Evolutionary conservation across 1,140 invertebrate species (phyloP).

Genomic region (Portunus trituberculatus): DNA sequence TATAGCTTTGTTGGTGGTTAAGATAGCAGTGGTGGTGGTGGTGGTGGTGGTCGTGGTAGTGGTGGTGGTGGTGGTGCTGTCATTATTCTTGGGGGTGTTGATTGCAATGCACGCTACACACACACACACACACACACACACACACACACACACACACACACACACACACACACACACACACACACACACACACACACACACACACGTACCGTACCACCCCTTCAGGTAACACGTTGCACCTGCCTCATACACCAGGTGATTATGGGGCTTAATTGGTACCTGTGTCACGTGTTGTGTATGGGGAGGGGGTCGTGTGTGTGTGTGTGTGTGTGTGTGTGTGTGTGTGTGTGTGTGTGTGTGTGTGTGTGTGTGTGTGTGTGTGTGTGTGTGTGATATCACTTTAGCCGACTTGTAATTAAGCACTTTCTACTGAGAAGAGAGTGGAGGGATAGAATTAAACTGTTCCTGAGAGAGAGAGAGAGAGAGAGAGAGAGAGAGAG

Average conservation of each 20-base stretch:
- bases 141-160: constrained; percentile 12
- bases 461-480: neutral
- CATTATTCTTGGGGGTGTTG: neutral
- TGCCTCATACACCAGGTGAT: neutral
- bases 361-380: neutral
- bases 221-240: neutral
- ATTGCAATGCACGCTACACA: neutral
- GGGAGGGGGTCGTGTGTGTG: neutral
- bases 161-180: constrained; percentile 11
- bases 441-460: neutral
- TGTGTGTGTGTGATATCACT: neutral
- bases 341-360: too few species aligned
- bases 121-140: constrained; percentile 20
- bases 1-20: neutral
- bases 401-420: neutral
- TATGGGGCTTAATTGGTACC: neutral
- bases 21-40: too few species aligned
- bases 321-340: too few species aligned
- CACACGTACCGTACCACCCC: neutral
- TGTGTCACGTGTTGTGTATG: neutral
- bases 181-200: constrained; percentile 20
- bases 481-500: neutral
- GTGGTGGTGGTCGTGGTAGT: too few species aligned
- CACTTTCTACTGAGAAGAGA: neutral
- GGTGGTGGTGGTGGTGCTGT: neutral